These are phyloP conservation scores for Fragum sueziense DNA, from an alignment of 2,888 invertebrate genomes.

Conservation along the genomic window DNA sequence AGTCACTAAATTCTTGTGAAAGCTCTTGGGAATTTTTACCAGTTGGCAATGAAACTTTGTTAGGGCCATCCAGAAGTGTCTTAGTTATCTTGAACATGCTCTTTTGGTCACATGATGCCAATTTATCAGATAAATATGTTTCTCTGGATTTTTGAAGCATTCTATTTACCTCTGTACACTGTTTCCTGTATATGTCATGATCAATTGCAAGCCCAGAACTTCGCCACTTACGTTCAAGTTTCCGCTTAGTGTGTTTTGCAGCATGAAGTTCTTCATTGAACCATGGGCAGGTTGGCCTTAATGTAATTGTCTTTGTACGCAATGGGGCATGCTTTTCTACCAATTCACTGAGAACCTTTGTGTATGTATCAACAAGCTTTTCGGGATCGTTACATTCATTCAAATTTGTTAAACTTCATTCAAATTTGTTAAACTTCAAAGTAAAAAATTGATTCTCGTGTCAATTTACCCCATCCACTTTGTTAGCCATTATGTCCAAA, in stretches of 20 bases:
- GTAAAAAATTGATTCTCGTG: too few species aligned
- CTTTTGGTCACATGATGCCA: constrained; percentile 36
- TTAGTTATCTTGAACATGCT: constrained; percentile 37
- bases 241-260: constrained; percentile 45
- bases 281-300: constrained; percentile 42
- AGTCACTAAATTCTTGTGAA: too few species aligned
- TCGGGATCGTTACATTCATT: not conserved
- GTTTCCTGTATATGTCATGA: constrained; percentile 48
- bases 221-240: constrained; percentile 47
- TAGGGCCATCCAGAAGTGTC: constrained; percentile 44
- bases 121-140: constrained; percentile 33
- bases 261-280: constrained; percentile 45
- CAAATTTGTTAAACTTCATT: too few species aligned
- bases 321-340: constrained; percentile 43
- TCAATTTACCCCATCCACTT: too few species aligned
- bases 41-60: constrained; percentile 10
- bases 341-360: not conserved
- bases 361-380: constrained; percentile 14
- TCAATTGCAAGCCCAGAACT: constrained; percentile 33
- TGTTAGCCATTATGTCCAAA: too few species aligned
- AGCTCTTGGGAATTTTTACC: constrained; percentile 25
- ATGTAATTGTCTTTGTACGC: constrained; percentile 30
- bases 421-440: too few species aligned
- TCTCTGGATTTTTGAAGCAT: constrained; percentile 24
- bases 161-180: constrained; percentile 42